Conservation (phyloP, 1,140 invertebrate species). For the Lepidurus apus region DNA sequence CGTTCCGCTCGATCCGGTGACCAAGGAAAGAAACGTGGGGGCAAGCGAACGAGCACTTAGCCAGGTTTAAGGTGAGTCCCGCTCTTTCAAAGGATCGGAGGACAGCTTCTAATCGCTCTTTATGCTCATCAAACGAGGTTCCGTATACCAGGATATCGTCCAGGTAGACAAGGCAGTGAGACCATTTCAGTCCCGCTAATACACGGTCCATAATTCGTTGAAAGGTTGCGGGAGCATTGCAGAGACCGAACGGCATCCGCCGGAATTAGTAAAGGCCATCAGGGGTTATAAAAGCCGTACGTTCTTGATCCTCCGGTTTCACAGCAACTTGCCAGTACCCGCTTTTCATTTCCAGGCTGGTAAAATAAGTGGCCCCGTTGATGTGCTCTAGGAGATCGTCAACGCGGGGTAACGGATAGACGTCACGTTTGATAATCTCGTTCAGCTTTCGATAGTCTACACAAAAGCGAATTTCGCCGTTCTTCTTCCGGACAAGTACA, state of each 20-base stretch:
- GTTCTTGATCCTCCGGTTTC: constrained; percentile 38
- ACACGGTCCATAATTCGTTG: constrained; percentile 39
- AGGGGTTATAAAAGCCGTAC: constrained; percentile 47
- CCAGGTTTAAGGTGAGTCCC: constrained; percentile 37
- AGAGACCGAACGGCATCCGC: constrained; percentile 36
- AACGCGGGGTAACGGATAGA: constrained; percentile 46
- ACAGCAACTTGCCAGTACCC: constrained; percentile 41
- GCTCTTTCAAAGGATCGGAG: constrained; percentile 32
- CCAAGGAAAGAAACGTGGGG: constrained; percentile 31
- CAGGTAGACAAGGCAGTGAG: constrained; percentile 37
- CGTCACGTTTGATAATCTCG: constrained; percentile 40
- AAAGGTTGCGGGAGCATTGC: constrained; percentile 37
- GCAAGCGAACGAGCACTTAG: constrained; percentile 33
- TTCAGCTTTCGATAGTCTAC: constrained; percentile 47
- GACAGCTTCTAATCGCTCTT: constrained; percentile 37
- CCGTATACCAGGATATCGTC: constrained; percentile 40
- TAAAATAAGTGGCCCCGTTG: background rate
- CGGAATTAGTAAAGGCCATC: constrained; percentile 43
- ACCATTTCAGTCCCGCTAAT: constrained; percentile 33
- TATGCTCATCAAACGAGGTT: constrained; percentile 37
- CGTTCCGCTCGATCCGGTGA: constrained; percentile 15
- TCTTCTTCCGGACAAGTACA: constrained; percentile 44
- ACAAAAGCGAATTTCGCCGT: constrained; percentile 43
- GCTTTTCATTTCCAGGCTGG: too few relatives aligned
- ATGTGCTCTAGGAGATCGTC: constrained; percentile 43